Evolutionary conservation across 64 coral and sea anemone species (phyloP), one percentile per base, ranked within the genome.

Genomic region (Actinia tenebrosa): DNA sequence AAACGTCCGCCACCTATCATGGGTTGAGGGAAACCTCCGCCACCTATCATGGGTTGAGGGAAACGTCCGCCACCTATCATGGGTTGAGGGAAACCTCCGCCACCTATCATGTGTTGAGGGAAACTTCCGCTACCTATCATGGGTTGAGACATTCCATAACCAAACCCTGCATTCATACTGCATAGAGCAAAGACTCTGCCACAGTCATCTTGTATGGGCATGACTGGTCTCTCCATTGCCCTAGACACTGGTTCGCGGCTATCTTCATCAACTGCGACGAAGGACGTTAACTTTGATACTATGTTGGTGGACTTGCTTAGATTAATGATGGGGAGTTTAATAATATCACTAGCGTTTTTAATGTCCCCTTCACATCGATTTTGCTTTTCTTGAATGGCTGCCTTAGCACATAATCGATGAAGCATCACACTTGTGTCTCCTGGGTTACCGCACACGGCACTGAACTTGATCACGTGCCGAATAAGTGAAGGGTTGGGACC

Each of bases 391-490:
- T 83, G 77, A 46, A 94, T 94, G 42, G 45, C 83, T 75, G 10
- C 87, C 71, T 94, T 94, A 16, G 92, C 92, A 50, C 88, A 89
- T 27, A 94, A 37, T 23, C 83, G 18, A 80, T 94, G 92, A 27
- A 94, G 84, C 45, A 86, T 81, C 15, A 79, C 25, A 53, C 45
- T 81, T 18, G 44, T 81, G 44, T 81, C 79, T 20, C 44, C 79
- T 52, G 45, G 79, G 79, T 81, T 81, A 45, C 79, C 79, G 16
- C 79, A 52, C 15, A 81, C 79, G 3, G 79, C 79, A 23, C 79
- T 81, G 44, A 81, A 81, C 79, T 81, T 81, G 17, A 81, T 50
- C 45, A 52, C 22, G 10, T 81, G 79, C 17, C 17, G 44, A 53
- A 81, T 53, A 22, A 81, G 1, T 20, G 79, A 50, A 45, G 7